Base-by-base conservation (phyloP, 2,888 invertebrate species). In the Rhopalosiphum nymphaeae region DNA sequence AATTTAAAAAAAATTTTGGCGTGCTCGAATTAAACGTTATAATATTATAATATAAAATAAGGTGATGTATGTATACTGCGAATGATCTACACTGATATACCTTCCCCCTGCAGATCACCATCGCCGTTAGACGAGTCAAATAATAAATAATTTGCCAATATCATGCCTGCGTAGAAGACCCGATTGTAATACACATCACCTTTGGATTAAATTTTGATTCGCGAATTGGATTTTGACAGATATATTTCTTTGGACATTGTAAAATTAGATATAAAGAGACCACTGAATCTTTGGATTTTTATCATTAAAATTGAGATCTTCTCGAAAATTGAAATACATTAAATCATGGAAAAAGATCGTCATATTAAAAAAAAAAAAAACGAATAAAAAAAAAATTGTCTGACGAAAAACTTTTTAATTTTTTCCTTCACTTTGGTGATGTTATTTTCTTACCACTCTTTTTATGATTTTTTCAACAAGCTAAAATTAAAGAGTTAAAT, bases 261-360 rank as follows among this genome's bases (percentile, higher is more conserved):
- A 94, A 86, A 91, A 91, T 94, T 86, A 94, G 89, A 86, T 86
- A 21, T 78, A 36, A 85, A 93, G 94, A 94, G 94, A 94, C 94
- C 94, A 94, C 91, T 94, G 90, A 94, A 94, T 94, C 94, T 94
- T 94, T 94, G 94, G 94, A 91, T 86, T 86, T 94, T 94, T 86
- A 85, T 90, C 42, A 84, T 91, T 90, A 57, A 87, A 94, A 91
- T 91, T 94, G 94, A 94, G 94, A 94, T 94, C 94, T 61, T 94
- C 94, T 94, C 90, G 91, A 94, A 94, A 93, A 91, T 89, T 67
- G 91, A 91, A 89, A 57, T 49, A 92, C 11, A 56, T n/a, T 29
- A 53, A 93, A 89, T 42, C 29, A 42, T 67, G 67, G 49, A 56
- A 89, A 88, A 92, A 92, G 67, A 87, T 84, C 87, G 26, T 46